phyloP scores from a whole-genome alignment of 2,797 vertebrate species.

The Hafferia zeledoni region DNA sequence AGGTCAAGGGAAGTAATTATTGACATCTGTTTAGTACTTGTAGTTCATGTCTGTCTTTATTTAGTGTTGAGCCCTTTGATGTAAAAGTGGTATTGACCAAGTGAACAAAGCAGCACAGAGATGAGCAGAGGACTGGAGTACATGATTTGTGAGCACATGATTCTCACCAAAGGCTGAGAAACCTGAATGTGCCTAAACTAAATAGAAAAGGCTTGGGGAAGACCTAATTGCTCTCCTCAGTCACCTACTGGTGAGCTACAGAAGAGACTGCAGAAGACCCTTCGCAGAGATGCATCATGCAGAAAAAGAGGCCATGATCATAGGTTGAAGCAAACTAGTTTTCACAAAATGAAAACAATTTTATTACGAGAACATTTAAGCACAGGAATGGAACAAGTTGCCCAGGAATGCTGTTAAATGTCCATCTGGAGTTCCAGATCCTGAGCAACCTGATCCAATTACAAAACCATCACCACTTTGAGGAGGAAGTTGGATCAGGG shows the following conservation, averaged over 20 bases:
- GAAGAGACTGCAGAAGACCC: not conserved
- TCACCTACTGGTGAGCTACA: not conserved
- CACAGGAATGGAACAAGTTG: not conserved
- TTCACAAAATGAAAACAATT: not conserved
- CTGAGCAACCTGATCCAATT: not conserved
- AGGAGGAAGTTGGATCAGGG: not conserved
- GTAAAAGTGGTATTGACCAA: not conserved
- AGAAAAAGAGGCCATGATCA: not conserved
- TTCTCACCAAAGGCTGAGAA: not conserved
- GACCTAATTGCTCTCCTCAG: not conserved
- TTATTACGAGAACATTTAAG: not conserved
- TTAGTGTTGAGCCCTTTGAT: not conserved
- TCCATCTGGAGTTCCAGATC: not conserved
- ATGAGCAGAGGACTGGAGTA: not conserved
- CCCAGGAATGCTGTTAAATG: not conserved
- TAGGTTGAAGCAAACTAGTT: not conserved
- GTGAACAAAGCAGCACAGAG: not conserved
- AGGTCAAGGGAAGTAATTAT: not conserved
- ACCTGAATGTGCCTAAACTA: not conserved
- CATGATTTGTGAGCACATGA: not conserved
- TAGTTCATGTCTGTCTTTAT: not conserved
- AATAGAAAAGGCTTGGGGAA: not conserved
- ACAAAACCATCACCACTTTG: not conserved
- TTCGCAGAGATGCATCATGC: not conserved
- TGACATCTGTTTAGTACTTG: not conserved